Base-by-base conservation (phyloP, 1,140 invertebrate species). In the Drosophila gunungcola region DNA sequence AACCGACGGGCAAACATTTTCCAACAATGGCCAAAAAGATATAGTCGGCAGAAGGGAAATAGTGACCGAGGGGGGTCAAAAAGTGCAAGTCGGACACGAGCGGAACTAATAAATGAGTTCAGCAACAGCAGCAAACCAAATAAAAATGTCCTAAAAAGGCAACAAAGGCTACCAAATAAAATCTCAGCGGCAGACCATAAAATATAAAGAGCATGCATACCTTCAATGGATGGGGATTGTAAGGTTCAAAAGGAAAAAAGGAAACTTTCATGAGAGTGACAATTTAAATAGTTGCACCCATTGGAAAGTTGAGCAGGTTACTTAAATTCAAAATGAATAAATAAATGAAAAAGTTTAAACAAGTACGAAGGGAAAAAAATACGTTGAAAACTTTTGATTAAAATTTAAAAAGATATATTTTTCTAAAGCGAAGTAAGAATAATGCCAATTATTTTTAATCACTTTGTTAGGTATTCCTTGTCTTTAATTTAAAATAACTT, bases 61-160 rank as follows among this genome's bases (percentile, higher is more conserved):
- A 4, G 32, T 3, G 13, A 21, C 51, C 38, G 11, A 34, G 34
- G 11, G 42, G 39, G 29, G n/a, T 45, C 25, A 5, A 25, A 42
- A 36, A 46, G 52, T 36, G 13, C 41, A 27, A 56, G 43, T 46
- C 46, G 60, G 57, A 82, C 49, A 68, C 48, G 51, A 72, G 39
- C 83, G 76, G 83, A 83, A 86, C 83, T 88, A 86, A 86, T 86
- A 86, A 88, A 86, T 86, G 83, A 88, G 83, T 88, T 79, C 79
- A 77, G 75, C 75, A 79, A 55, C 69, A 72, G 83, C 53, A 53
- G 46, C 68, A 67, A 86, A 81, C 81, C 83, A 64, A 78, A 88
- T 88, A 86, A 83, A 79, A 88, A 75, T 64, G 64, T 68, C 52
- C 36, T 5, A 39, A 53, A 52, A 74, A 39, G 39, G 10, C 56